A percentile compares a stretch with the other conserved stretches of the same genome.
Evolutionary conservation across 1,140 invertebrate species (phyloP).

Genomic region (Paralvinella palmiformis): DNA sequence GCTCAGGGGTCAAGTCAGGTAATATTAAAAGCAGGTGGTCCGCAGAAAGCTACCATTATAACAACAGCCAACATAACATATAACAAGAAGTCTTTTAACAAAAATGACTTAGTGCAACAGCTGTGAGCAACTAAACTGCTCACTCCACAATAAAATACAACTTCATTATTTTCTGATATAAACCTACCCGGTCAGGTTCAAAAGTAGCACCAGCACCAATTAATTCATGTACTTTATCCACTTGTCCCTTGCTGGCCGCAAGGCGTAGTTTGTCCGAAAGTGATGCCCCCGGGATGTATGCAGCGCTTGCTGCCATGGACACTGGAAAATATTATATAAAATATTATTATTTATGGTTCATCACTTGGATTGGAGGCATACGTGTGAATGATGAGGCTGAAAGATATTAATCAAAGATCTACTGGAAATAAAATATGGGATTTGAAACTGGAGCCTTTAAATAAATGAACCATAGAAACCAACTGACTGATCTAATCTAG

Average conservation of each 20-base stretch:
- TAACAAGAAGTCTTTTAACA: neutral
- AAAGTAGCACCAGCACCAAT: conserved; percentile 32
- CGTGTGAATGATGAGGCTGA: too few species aligned
- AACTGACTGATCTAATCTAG: too few species aligned
- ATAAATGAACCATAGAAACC: too few species aligned
- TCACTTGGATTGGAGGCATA: too few species aligned
- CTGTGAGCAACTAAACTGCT: neutral
- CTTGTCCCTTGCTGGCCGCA: conserved; percentile 39
- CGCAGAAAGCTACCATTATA: neutral
- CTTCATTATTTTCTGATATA: neutral
- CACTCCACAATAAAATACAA: neutral
- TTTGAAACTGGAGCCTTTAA: too few species aligned
- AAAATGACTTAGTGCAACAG: neutral
- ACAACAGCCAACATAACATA: neutral
- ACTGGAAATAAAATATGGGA: too few species aligned
- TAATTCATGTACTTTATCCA: conserved; percentile 33
- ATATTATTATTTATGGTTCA: too few species aligned
- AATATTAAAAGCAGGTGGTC: neutral
- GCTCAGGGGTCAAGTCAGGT: too few species aligned
- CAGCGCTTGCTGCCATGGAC: neutral
- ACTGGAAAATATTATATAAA: too few species aligned
- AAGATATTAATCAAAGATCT: too few species aligned
- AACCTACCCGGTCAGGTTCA: conserved; percentile 34
- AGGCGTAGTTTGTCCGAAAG: conserved; percentile 26
- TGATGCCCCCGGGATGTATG: neutral